Percentiles rank a stretch among this genome's conserved stretches.
Conservation (phyloP, 2,888 invertebrate genomes). For the Sarcophaga subvicina region DNA sequence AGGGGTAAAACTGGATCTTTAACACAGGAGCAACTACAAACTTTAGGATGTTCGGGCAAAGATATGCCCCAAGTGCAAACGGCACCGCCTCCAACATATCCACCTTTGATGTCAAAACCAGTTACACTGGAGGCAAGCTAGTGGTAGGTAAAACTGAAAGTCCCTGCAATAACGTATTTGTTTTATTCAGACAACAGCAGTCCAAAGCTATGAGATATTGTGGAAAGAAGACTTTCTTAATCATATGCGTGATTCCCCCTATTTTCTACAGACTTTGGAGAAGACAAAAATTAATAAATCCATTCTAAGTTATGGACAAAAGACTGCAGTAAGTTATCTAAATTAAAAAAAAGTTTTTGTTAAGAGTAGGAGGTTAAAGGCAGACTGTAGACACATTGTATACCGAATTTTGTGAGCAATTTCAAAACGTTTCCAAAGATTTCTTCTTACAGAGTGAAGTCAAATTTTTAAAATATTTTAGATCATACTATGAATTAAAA, state of each 20-base stretch:
- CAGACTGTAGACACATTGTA: too few relatives aligned
- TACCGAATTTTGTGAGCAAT: too few relatives aligned
- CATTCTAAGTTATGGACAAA: constrained; percentile 73
- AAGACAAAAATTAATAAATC: constrained; percentile 57
- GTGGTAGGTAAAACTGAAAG: neutral
- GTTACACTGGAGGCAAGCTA: constrained; percentile 81
- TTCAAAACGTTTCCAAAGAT: too few relatives aligned
- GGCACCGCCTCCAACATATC: constrained; percentile 85
- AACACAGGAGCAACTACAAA: constrained; percentile 80
- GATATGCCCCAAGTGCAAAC: constrained; percentile 83
- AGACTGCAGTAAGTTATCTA: constrained; percentile 72
- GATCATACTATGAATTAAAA: too few relatives aligned
- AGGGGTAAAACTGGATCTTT: constrained; percentile 79
- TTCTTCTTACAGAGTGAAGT: too few relatives aligned
- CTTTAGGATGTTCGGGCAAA: constrained; percentile 79
- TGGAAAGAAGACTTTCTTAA: constrained; percentile 89
- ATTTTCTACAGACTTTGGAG: constrained; percentile 75
- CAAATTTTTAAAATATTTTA: too few relatives aligned
- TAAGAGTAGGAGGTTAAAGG: too few relatives aligned
- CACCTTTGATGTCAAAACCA: constrained; percentile 84
- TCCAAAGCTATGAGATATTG: constrained; percentile 87
- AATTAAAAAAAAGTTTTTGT: neutral
- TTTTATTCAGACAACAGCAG: constrained; percentile 81
- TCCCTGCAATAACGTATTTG: too few relatives aligned
- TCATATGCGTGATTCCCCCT: constrained; percentile 86